Conservation (phyloP, 2,888 invertebrate genomes). For the Melangyna quadrimaculata region DNA sequence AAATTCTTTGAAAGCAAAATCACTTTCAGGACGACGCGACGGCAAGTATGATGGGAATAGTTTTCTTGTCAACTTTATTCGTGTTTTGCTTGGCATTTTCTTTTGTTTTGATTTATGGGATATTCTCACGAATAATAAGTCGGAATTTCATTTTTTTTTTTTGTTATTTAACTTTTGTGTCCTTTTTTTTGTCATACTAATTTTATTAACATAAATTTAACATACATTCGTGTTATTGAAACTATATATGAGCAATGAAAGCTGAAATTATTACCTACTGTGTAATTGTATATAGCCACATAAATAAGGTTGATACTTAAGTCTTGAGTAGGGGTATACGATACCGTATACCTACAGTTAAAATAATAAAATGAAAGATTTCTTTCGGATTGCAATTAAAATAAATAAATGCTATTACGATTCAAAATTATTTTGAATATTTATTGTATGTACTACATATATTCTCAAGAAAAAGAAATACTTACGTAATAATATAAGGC, state of each 20-base stretch:
- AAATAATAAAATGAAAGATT: background rate
- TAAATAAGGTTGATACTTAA: background rate
- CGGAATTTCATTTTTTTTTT: slow-evolving; percentile 32
- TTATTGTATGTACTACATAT: too few species aligned
- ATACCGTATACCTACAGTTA: too few species aligned
- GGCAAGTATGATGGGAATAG: slow-evolving; percentile 67
- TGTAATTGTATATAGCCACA: slow-evolving; percentile 28
- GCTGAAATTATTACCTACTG: slow-evolving; percentile 39
- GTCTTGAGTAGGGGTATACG: background rate
- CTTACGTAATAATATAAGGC: too few species aligned
- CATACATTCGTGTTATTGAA: slow-evolving; percentile 52
- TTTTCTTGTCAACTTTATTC: slow-evolving; percentile 69
- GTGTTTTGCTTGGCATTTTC: slow-evolving; percentile 65
- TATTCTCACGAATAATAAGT: slow-evolving; percentile 69
- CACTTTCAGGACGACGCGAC: slow-evolving; percentile 26
- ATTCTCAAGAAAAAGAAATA: too few species aligned
- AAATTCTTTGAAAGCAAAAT: slow-evolving; percentile 57
- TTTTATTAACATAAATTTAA: slow-evolving; percentile 60
- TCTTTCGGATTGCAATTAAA: background rate
- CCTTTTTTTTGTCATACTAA: slow-evolving; percentile 16
- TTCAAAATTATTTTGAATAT: background rate
- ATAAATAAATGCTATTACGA: background rate
- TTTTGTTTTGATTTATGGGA: slow-evolving; percentile 57
- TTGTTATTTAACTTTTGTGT: background rate
- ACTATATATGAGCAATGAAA: slow-evolving; percentile 48